These are phyloP conservation scores for Latrodectus geometricus DNA, from an alignment of 1,140 invertebrate genomes.

Conservation along the genomic window DNA sequence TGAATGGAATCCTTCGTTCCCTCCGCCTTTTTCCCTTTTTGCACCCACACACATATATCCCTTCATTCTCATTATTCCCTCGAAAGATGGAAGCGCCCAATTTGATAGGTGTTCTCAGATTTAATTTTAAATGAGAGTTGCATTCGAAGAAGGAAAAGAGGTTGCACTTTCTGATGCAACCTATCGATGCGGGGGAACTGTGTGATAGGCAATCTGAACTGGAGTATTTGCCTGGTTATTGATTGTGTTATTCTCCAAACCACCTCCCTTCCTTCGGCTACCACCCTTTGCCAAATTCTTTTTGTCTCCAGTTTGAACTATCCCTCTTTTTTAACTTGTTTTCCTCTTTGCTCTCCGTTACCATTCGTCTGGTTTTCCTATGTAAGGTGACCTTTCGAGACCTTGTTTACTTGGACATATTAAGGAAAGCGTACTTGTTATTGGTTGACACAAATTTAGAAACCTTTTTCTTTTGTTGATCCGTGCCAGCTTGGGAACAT, in stretches of 20 bases:
- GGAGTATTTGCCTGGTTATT: slow-evolving; percentile 49
- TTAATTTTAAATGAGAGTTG: slow-evolving; percentile 33
- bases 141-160: slow-evolving; percentile 1
- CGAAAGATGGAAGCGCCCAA: slow-evolving; percentile 33
- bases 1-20: slow-evolving; percentile 30
- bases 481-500: too few relatives aligned
- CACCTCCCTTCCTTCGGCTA: too few relatives aligned
- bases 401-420: background rate
- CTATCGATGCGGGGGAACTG: background rate
- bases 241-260: slow-evolving; percentile 35
- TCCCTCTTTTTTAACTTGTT: background rate
- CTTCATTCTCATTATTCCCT: slow-evolving; percentile 44
- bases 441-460: too few relatives aligned
- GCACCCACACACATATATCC: slow-evolving; percentile 18
- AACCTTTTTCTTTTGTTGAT: too few relatives aligned
- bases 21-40: background rate
- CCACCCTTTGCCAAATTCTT: background rate
- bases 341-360: background rate
- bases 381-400: background rate
- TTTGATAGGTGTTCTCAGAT: slow-evolving; percentile 10
- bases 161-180: background rate
- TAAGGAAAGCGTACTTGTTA: too few relatives aligned
- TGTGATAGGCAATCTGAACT: background rate
- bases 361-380: background rate
- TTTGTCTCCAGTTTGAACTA: slow-evolving; percentile 18